Evolutionary conservation across 1,140 invertebrate species (phyloP).

Genomic region (Harpegnathos saltator): DNA sequence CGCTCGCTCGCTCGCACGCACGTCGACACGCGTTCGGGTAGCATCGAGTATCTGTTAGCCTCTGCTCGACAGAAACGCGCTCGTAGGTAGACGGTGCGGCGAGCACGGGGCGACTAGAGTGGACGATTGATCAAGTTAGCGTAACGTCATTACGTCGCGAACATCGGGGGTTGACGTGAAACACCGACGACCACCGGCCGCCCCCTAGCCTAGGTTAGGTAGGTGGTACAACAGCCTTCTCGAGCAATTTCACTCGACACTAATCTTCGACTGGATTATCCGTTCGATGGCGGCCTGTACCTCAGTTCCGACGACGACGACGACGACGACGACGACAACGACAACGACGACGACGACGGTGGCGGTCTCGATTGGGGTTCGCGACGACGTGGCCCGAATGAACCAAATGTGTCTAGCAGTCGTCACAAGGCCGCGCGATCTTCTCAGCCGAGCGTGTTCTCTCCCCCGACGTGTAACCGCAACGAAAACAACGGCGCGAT

Average conservation of each 20-base stretch:
- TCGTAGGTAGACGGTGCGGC: conserved; percentile 48
- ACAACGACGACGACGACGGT: no score
- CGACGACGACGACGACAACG: no score
- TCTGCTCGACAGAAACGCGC: conserved; percentile 71
- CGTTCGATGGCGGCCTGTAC: conserved; percentile 28
- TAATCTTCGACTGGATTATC: conserved; percentile 74
- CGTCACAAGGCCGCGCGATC: not conserved
- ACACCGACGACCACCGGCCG: conserved; percentile 50
- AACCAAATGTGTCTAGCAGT: not conserved
- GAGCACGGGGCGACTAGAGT: conserved; percentile 62
- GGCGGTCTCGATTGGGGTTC: conserved; percentile 41
- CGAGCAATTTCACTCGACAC: conserved; percentile 80
- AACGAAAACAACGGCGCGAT: not conserved
- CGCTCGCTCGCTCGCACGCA: conserved; percentile 41
- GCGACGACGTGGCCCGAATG: conserved; percentile 31
- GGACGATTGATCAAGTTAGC: conserved; percentile 80
- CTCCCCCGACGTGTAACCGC: not conserved
- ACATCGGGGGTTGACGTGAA: conserved; percentile 74
- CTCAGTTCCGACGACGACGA: conserved; percentile 21
- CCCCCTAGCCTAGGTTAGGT: conserved; percentile 29
- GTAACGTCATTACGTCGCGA: conserved; percentile 77
- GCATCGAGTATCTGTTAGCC: conserved; percentile 75
- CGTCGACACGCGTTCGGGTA: conserved; percentile 57
- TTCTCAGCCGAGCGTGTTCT: not conserved
- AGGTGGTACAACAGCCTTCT: conserved; percentile 63